phyloP scores from a whole-genome alignment of 1,140 invertebrate species.

The Ceratitis capitata region DNA sequence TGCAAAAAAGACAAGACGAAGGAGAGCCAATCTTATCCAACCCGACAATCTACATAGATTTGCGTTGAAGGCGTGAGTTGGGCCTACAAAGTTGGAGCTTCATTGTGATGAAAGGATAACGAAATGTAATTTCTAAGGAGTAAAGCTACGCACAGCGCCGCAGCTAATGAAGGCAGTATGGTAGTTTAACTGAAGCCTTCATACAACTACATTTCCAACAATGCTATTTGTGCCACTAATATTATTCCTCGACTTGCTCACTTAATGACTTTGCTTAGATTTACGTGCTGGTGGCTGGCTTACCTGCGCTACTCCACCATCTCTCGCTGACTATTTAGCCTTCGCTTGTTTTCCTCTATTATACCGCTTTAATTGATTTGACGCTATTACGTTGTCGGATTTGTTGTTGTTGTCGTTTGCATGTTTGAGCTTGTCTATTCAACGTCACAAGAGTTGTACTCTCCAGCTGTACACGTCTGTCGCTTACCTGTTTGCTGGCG shows the following conservation, averaged over 20 bases:
- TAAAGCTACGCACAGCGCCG: background rate
- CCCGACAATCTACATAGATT: background rate
- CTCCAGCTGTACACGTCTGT: background rate
- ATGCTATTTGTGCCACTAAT: background rate
- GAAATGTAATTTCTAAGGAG: background rate
- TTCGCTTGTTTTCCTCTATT: conserved; percentile 14
- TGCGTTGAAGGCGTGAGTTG: background rate
- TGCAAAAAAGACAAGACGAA: background rate
- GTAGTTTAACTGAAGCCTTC: background rate
- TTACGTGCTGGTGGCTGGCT: background rate
- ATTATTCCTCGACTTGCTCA: background rate
- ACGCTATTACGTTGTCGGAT: conserved; percentile 7
- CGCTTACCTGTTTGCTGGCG: background rate
- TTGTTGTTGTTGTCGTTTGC: background rate
- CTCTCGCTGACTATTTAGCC: background rate
- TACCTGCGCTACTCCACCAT: background rate
- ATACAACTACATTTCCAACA: background rate
- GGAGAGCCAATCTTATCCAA: background rate
- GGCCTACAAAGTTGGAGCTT: background rate
- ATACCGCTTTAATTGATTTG: conserved; percentile 21
- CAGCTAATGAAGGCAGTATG: background rate
- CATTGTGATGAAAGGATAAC: conserved; percentile 20
- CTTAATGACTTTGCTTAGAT: conserved; percentile 13
- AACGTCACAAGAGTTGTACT: background rate
- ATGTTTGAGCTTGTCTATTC: background rate